phyloP scores from a whole-genome alignment of 1,140 invertebrate species.

The Gonatopus flavifemur region DNA sequence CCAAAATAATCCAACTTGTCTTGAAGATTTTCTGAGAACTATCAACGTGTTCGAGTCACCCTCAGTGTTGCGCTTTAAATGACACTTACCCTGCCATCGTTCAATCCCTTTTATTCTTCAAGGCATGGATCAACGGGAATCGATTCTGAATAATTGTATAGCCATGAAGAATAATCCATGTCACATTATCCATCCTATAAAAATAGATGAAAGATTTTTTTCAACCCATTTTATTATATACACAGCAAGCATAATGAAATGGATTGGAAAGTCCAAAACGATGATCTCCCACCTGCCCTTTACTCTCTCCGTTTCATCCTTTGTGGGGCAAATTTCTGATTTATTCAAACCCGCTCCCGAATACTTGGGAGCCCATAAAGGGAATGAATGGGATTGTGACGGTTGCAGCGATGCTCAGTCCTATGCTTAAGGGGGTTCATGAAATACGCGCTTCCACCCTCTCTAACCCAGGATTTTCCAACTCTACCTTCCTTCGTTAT shows the following conservation, averaged over 20 bases:
- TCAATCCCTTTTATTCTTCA: too few species aligned
- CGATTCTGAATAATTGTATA: too few species aligned
- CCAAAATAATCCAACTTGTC: slow-evolving; percentile 22
- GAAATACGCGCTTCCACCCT: slow-evolving; percentile 43
- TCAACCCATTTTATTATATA: too few species aligned
- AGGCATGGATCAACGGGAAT: too few species aligned
- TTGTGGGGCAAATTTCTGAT: slow-evolving; percentile 46
- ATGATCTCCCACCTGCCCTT: not conserved
- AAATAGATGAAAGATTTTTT: too few species aligned
- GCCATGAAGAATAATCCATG: too few species aligned
- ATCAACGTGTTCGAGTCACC: slow-evolving; percentile 10
- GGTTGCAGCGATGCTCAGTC: slow-evolving; percentile 41
- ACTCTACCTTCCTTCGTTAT: slow-evolving; percentile 11
- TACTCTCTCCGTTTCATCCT: too few species aligned
- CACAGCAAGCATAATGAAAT: too few species aligned
- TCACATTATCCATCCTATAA: too few species aligned
- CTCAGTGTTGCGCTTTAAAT: slow-evolving; percentile 34
- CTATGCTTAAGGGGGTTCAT: slow-evolving; percentile 48
- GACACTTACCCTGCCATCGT: too few species aligned
- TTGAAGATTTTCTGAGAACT: slow-evolving; percentile 18
- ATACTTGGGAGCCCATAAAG: slow-evolving; percentile 54
- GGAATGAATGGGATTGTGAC: slow-evolving; percentile 52
- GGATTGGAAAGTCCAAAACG: not conserved
- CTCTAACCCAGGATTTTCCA: slow-evolving; percentile 3
- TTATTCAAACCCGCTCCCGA: slow-evolving; percentile 50